Conservation (phyloP, 2,888 invertebrate species). For the Amiota minor region DNA sequence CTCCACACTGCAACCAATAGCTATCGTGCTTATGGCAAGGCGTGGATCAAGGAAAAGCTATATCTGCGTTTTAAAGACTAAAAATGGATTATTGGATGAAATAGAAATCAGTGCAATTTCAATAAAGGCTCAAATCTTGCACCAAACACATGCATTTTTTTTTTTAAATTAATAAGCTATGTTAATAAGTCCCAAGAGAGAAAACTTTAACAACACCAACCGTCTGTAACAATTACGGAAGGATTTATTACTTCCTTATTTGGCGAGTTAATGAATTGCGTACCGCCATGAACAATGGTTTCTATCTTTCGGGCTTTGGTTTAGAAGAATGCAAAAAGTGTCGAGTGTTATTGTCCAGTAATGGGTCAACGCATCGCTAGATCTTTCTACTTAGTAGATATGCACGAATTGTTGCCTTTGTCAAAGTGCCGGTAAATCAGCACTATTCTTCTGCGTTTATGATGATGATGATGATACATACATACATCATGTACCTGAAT, state of each 20-base stretch:
- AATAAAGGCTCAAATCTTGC: no score
- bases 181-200: conserved; percentile 60
- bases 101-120: no score
- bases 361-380: conserved; percentile 62
- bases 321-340: neutral
- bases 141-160: no score
- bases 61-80: no score
- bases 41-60: no score
- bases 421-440: conserved; percentile 66
- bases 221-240: no score
- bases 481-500: conserved; percentile 24
- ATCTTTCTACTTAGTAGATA: no score
- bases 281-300: conserved; percentile 67
- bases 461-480: neutral
- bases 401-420: conserved; percentile 48
- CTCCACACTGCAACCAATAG: no score
- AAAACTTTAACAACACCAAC: conserved; percentile 46
- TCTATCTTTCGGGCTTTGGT: conserved; percentile 28
- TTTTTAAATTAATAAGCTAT: no score
- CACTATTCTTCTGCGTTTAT: conserved; percentile 33
- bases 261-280: conserved; percentile 63
- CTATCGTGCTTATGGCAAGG: no score
- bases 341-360: conserved; percentile 56
- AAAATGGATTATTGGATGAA: no score
- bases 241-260: conserved; percentile 22